Evolutionary conservation across 2,113 vertebrate species (phyloP).

Genomic region (Conger conger): DNA sequence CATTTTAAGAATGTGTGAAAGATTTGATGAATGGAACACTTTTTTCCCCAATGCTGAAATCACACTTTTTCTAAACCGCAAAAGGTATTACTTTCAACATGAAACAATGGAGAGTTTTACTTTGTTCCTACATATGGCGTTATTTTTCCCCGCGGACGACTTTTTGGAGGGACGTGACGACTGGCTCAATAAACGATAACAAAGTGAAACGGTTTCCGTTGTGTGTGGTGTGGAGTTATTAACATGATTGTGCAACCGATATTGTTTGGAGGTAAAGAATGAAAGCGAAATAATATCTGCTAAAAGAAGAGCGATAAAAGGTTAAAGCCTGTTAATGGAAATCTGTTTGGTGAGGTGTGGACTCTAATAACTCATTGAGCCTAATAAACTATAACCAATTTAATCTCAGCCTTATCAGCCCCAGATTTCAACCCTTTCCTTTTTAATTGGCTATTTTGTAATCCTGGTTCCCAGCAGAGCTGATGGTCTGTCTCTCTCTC

Average conservation of each 20-base stretch:
- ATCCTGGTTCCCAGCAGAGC: constrained; percentile 98
- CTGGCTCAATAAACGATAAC: constrained; percentile 16
- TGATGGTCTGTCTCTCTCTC: constrained; percentile 84
- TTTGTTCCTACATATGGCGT: not conserved
- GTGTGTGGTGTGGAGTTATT: not conserved
- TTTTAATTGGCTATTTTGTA: constrained; percentile 99
- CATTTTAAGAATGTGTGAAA: constrained; percentile 22
- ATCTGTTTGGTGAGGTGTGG: constrained; percentile 77
- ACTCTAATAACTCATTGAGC: constrained; percentile 80
- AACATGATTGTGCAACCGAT: not conserved
- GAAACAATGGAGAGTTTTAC: not conserved
- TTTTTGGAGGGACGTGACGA: not conserved
- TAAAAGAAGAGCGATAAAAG: constrained; percentile 69
- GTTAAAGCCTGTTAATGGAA: constrained; percentile 72
- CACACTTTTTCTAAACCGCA: constrained; percentile 8
- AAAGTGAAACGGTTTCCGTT: constrained; percentile 1
- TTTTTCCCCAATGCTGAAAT: not conserved
- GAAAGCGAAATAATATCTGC: constrained; percentile 62
- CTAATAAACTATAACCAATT: constrained; percentile 86
- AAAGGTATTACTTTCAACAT: constrained; percentile 16
- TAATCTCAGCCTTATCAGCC: constrained; percentile 84
- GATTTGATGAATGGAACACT: constrained; percentile 9
- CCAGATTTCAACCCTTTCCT: constrained; percentile 91
- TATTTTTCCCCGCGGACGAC: not conserved
- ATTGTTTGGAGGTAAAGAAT: constrained; percentile 62